Evolutionary conservation across 2,797 vertebrate genomes (phyloP).

Genomic region (Masticophis lateralis): DNA sequence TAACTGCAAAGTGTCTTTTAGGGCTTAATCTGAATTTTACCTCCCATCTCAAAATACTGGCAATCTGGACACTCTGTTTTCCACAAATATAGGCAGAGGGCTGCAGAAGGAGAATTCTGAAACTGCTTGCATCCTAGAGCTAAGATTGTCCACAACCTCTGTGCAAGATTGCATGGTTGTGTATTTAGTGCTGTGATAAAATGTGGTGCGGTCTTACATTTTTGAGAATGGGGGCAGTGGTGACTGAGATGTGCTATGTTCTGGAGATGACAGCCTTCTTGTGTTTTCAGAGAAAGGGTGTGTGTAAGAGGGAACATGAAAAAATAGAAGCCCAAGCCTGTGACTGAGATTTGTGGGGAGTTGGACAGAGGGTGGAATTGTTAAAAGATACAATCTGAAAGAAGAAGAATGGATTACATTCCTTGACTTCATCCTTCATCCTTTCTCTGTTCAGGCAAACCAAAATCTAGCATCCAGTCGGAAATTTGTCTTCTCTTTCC

Average conservation of each 20-base stretch:
- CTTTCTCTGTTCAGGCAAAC: neutral
- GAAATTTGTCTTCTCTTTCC: slow-evolving; percentile 64
- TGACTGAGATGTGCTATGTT: neutral
- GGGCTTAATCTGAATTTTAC: neutral
- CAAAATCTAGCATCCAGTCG: slow-evolving; percentile 57
- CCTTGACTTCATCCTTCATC: neutral
- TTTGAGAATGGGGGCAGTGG: neutral
- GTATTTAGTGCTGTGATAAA: neutral
- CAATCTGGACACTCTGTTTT: neutral
- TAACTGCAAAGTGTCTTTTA: neutral
- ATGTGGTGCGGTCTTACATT: neutral
- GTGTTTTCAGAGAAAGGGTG: neutral
- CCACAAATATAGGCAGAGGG: neutral
- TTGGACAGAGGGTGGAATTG: neutral
- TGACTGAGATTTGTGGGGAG: neutral
- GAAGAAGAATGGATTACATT: neutral
- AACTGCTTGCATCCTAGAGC: neutral
- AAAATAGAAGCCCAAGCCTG: neutral
- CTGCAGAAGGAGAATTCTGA: neutral
- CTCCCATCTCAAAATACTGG: neutral
- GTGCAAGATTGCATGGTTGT: neutral
- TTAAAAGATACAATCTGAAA: neutral
- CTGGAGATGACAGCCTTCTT: neutral
- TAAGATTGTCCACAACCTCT: neutral
- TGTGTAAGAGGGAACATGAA: neutral